Percentiles rank a stretch among this genome's conserved stretches.
phyloP scores from a whole-genome alignment of 2,888 invertebrate genomes.

The Nowickia ferox region DNA sequence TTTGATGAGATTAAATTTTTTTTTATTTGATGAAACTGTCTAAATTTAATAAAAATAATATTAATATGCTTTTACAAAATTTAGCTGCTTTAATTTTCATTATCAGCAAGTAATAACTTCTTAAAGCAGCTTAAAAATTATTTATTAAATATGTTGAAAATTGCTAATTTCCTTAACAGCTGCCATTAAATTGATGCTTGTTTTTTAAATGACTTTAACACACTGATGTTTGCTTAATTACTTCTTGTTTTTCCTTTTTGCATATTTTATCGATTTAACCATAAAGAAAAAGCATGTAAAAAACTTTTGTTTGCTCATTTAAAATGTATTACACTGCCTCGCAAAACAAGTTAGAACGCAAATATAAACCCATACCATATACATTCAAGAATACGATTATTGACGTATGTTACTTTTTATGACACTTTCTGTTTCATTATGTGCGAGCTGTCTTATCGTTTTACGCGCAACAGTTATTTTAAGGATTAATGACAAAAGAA shows the following conservation, averaged over 20 bases:
- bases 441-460: neutral
- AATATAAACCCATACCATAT: neutral
- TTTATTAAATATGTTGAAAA: too few relatives aligned
- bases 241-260: neutral
- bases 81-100: too few relatives aligned
- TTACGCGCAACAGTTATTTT: neutral
- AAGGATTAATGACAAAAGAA: neutral
- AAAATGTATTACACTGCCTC: conserved; percentile 50
- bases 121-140: too few relatives aligned
- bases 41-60: too few relatives aligned
- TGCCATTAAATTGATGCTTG: too few relatives aligned
- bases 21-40: too few relatives aligned
- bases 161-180: neutral
- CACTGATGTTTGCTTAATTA: neutral
- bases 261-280: conserved; percentile 11
- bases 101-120: too few relatives aligned
- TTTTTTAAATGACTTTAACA: too few relatives aligned
- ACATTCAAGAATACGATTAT: neutral
- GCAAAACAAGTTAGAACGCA: neutral
- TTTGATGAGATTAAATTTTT: too few relatives aligned
- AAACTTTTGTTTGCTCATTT: conserved; percentile 48
- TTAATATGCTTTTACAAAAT: too few relatives aligned
- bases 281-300: conserved; percentile 10
- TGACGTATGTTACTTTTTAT: conserved; percentile 24
- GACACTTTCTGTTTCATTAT: conserved; percentile 12